A percentile compares a stretch with the other conserved stretches of the same genome.
Evolutionary conservation across 2,797 vertebrate genomes (phyloP).

Genomic region (Poecilia wingei): DNA sequence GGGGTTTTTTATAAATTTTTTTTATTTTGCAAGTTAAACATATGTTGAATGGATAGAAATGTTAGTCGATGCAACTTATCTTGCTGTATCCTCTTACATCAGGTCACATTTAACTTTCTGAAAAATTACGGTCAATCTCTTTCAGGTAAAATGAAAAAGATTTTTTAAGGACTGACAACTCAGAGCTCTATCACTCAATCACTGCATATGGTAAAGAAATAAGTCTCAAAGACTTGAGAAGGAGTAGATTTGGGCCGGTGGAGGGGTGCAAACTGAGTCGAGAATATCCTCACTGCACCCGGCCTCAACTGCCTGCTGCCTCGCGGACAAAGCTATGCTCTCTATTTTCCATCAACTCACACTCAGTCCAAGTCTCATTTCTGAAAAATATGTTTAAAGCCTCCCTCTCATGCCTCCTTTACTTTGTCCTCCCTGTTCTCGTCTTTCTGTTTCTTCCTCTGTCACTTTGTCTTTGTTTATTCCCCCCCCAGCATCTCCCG

Average conservation of each 20-base stretch:
- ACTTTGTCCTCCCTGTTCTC: slow-evolving; percentile 13
- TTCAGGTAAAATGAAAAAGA: background rate
- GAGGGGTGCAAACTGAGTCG: slow-evolving; percentile 60
- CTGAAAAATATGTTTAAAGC: slow-evolving; percentile 50
- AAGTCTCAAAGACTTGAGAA: slow-evolving; percentile 44
- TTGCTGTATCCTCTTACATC: slow-evolving; percentile 1
- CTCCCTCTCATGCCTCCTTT: slow-evolving; percentile 36
- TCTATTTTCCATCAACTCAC: slow-evolving; percentile 57
- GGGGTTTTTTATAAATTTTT: background rate
- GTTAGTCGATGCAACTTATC: slow-evolving; percentile 16
- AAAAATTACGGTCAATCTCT: background rate
- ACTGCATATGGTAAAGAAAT: slow-evolving; percentile 22
- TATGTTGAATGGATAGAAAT: slow-evolving; percentile 39
- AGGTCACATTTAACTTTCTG: background rate
- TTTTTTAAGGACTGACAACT: slow-evolving; percentile 2
- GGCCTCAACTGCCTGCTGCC: slow-evolving; percentile 63
- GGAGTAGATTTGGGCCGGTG: slow-evolving; percentile 53
- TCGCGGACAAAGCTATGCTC: slow-evolving; percentile 54
- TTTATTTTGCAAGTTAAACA: slow-evolving; percentile 35
- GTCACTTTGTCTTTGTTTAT: slow-evolving; percentile 48
- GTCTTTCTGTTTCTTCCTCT: slow-evolving; percentile 9
- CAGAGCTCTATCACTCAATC: slow-evolving; percentile 11
- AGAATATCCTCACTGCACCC: slow-evolving; percentile 75
- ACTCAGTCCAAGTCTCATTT: slow-evolving; percentile 56
- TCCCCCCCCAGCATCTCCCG: slow-evolving; percentile 47